These are phyloP conservation scores for Sepiola atlantica DNA, from an alignment of 2,888 invertebrate species.

Conservation along the genomic window DNA sequence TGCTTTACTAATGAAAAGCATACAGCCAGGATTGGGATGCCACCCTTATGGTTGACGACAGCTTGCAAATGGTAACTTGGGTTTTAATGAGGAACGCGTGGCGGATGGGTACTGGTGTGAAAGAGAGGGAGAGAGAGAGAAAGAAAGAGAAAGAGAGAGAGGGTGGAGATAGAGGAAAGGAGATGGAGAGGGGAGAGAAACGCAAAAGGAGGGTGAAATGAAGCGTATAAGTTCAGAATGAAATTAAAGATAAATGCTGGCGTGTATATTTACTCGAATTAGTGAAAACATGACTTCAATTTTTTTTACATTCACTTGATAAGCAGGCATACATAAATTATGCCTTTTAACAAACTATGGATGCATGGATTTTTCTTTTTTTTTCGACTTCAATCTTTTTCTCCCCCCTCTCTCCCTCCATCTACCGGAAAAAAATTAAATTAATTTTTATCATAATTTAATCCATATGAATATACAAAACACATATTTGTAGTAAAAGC, in stretches of 20 bases:
- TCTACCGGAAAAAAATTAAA: not conserved
- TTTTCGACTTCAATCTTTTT: not conserved
- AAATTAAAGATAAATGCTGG: not conserved
- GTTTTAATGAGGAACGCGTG: not conserved
- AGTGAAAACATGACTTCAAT: not conserved
- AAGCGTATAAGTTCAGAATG: not conserved
- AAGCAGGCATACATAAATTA: not conserved
- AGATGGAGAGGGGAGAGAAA: not conserved
- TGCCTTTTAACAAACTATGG: not conserved
- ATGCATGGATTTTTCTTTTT: not conserved
- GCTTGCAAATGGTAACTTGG: not conserved
- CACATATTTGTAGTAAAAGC: not conserved
- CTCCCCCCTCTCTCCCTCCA: too few species aligned
- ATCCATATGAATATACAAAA: not conserved
- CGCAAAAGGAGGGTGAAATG: not conserved
- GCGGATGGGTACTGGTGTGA: not conserved
- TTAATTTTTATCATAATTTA: not conserved
- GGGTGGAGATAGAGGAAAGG: not conserved
- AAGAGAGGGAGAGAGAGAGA: not conserved
- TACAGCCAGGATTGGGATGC: not conserved
- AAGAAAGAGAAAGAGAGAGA: not conserved
- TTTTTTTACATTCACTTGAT: constrained; percentile 32
- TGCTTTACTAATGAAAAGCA: constrained; percentile 8
- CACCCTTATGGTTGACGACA: not conserved
- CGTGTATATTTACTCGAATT: constrained; percentile 60